Percentiles rank a stretch among this genome's conserved stretches.
Evolutionary conservation across 2,888 invertebrate species (phyloP).

Genomic region (Drosophila algonquin): DNA sequence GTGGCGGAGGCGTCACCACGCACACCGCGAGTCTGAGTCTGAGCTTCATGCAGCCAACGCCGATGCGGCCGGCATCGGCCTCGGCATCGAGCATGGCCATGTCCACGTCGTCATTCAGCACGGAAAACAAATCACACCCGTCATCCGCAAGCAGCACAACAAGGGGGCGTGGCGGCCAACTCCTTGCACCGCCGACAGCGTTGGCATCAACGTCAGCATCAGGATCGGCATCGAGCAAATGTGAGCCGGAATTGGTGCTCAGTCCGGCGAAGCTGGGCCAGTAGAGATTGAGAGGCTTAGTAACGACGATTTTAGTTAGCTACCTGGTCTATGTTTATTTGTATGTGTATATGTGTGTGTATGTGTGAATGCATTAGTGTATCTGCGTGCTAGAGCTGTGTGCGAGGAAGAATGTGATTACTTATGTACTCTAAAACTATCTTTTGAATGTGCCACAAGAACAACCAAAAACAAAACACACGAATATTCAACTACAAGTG

Average conservation of each 20-base stretch:
- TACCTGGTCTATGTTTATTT: conserved; percentile 44
- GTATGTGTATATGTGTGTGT: conserved; percentile 13
- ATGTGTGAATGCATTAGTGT: conserved; percentile 11
- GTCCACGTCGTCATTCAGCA: conserved; percentile 51
- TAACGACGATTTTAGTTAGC: conserved; percentile 68
- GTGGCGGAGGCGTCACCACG: conserved; percentile 47
- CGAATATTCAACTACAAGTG: conserved; percentile 29
- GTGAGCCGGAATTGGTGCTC: conserved; percentile 83
- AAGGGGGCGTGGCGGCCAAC: conserved; percentile 58
- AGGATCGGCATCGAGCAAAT: conserved; percentile 62
- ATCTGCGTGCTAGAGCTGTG: conserved; percentile 17
- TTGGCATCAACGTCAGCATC: background rate
- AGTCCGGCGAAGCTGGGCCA: conserved; percentile 84
- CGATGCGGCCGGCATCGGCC: conserved; percentile 52
- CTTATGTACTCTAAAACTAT: conserved; percentile 40
- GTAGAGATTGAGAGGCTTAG: conserved; percentile 61
- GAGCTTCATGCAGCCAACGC: conserved; percentile 67
- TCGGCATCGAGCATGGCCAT: conserved; percentile 36
- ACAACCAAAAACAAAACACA: conserved; percentile 28
- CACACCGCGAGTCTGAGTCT: conserved; percentile 73
- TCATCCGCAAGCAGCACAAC: conserved; percentile 58
- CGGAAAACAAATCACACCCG: conserved; percentile 63
- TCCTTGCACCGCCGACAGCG: conserved; percentile 43
- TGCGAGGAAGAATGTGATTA: conserved; percentile 16
- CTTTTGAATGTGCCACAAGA: conserved; percentile 72